These are phyloP conservation scores for Ricordea florida DNA, from an alignment of 92 coral and sea anemone species.

Conservation along the genomic window DNA sequence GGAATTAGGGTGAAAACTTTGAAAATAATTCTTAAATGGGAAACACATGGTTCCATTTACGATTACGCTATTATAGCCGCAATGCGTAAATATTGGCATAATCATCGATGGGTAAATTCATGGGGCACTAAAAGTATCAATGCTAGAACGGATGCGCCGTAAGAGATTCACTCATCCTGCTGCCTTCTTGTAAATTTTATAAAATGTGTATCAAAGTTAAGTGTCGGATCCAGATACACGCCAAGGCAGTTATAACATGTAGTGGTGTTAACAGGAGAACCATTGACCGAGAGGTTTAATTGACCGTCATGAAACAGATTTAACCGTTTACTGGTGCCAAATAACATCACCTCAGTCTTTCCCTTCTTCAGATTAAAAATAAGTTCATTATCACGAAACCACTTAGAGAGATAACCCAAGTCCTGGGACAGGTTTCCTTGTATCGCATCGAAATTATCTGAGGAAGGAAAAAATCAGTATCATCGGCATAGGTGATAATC, in stretches of 20 bases:
- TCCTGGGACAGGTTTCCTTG: constrained; percentile 40
- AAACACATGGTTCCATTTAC: constrained; percentile 15
- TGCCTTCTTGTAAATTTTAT: constrained; percentile 37
- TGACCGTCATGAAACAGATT: constrained; percentile 27
- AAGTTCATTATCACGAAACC: constrained; percentile 35
- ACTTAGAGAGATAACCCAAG: constrained; percentile 18
- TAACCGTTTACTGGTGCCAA: constrained; percentile 6
- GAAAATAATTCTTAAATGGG: constrained; percentile 13
- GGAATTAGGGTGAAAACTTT: constrained; percentile 6
- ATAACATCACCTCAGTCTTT: not conserved
- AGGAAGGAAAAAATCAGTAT: constrained; percentile 26
- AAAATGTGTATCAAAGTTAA: constrained; percentile 44
- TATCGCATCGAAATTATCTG: constrained; percentile 26
- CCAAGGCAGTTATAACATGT: constrained; percentile 40
- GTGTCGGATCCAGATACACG: constrained; percentile 43
- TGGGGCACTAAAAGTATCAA: too few species aligned
- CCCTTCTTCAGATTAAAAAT: constrained; percentile 32
- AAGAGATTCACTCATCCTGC: too few species aligned
- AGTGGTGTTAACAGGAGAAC: constrained; percentile 22
- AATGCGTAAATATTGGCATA: not conserved
- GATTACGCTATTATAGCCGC: not conserved
- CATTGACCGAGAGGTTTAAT: constrained; percentile 16
- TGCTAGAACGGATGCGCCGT: too few species aligned
- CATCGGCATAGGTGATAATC: constrained; percentile 32
- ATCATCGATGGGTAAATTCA: constrained; percentile 16